Conservation (phyloP, 2,888 invertebrate genomes). For the Alitta virens region DNA sequence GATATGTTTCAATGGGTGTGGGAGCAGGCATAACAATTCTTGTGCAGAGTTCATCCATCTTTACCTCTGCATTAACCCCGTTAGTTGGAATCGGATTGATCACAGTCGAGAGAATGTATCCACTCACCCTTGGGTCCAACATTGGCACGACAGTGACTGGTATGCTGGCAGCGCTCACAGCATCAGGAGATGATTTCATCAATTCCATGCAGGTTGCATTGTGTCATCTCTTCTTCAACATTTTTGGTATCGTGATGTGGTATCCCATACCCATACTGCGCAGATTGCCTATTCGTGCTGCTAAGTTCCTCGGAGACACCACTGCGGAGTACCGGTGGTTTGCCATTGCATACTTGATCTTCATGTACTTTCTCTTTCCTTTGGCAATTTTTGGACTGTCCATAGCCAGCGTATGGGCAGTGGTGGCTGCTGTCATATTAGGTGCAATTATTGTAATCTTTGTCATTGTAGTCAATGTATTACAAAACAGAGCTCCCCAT, state of each 20-base stretch:
- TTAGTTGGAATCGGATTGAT: conserved; percentile 44
- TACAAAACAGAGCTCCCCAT: conserved; percentile 33
- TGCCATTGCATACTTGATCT: conserved; percentile 50
- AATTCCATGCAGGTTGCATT: conserved; percentile 57
- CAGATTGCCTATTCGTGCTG: conserved; percentile 56
- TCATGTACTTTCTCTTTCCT: conserved; percentile 35
- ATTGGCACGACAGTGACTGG: conserved; percentile 45
- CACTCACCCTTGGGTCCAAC: conserved; percentile 46
- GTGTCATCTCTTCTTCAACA: conserved; percentile 64
- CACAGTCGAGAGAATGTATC: conserved; percentile 40
- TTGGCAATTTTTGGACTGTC: conserved; percentile 35
- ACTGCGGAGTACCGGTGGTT: conserved; percentile 63
- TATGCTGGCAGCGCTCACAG: conserved; percentile 43
- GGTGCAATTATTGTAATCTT: conserved; percentile 30
- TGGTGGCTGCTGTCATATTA: conserved; percentile 31
- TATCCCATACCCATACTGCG: conserved; percentile 61
- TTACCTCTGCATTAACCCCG: conserved; percentile 46
- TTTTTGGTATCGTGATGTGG: conserved; percentile 60
- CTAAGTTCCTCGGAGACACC: conserved; percentile 58
- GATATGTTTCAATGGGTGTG: conserved; percentile 42
- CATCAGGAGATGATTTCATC: conserved; percentile 20
- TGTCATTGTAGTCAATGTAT: conserved; percentile 30
- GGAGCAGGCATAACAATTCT: conserved; percentile 43
- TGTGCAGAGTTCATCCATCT: conserved; percentile 46
- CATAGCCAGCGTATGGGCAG: conserved; percentile 31